Evolutionary conservation across 2,888 invertebrate genomes (phyloP), one percentile per base, ranked within the genome.

Genomic region (Hypsopygia costalis): DNA sequence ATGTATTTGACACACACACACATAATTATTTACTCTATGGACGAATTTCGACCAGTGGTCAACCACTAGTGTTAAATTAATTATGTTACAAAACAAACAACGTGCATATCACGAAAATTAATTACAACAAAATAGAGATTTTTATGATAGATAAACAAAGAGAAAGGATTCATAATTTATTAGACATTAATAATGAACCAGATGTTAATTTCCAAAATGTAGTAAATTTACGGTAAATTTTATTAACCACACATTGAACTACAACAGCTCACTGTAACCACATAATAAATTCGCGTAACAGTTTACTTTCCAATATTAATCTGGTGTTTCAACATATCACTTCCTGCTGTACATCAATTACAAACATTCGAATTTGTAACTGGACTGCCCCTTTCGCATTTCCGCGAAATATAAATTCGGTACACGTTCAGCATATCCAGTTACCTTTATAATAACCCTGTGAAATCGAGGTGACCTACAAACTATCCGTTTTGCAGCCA

Each of bases 391-490:
- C 38, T 38, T 39, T 38, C 30, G 11, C 25, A n/a, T 44, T 78
- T 75, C 73, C 49, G 25, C 59, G 71, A 70, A 72, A 39, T 37
- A 44, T 38, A 49, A 51, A 67, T 61, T 52, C 53, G 52, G 58
- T 54, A 41, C 66, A 55, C 56, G 53, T 55, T 44, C 44, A 37
- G 36, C 47, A 45, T 67, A 59, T 74, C 60, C 58, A 52, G 69
- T 77, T 75, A 69, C 76, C 62, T 69, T 62, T 58, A 61, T 63
- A 63, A 63, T 68, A 67, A 67, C 58, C 54, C 48, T 55, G 47
- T 52, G 38, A 62, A 59, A 78, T 70, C 44, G 59, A 63, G 78
- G 75, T 77, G 75, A 74, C 78, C 76, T 60, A 74, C 46, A 63
- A 69, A 62, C 39, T 42, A 42, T 42, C 46, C 36, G 33, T 49